These are phyloP conservation scores for Pentalonia nigronervosa DNA, from an alignment of 1,140 invertebrate genomes.

Conservation along the genomic window DNA sequence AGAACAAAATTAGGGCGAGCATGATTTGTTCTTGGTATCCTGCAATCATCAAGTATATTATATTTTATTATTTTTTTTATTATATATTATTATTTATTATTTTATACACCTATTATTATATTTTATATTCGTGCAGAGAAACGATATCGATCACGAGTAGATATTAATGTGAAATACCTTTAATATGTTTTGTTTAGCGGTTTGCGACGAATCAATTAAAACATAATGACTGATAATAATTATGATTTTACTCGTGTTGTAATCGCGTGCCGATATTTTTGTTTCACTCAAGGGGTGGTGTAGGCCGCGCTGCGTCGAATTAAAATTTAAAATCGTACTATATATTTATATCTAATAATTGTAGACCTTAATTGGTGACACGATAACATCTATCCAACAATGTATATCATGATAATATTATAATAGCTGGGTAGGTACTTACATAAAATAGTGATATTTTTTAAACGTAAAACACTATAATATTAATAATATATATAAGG, in stretches of 20 bases:
- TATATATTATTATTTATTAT: no score
- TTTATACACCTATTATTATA: no score
- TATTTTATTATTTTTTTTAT: no score
- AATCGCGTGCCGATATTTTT: neutral
- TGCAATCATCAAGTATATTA: no score
- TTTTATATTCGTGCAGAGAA: neutral
- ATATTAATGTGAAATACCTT: neutral
- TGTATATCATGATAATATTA: neutral
- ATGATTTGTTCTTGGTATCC: no score
- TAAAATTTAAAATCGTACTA: neutral
- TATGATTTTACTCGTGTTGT: no score
- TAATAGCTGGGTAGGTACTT: neutral
- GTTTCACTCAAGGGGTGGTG: neutral
- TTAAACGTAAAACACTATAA: neutral
- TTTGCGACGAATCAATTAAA: neutral
- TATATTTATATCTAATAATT: neutral
- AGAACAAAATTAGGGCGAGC: no score
- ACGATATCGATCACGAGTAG: neutral
- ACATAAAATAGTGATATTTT: neutral
- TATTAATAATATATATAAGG: no score
- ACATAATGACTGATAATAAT: neutral
- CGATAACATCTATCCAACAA: neutral
- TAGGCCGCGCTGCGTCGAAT: neutral
- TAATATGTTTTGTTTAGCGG: neutral
- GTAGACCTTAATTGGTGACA: neutral